Conservation (phyloP, 2,797 vertebrate genomes). For the Agapornis canus region DNA sequence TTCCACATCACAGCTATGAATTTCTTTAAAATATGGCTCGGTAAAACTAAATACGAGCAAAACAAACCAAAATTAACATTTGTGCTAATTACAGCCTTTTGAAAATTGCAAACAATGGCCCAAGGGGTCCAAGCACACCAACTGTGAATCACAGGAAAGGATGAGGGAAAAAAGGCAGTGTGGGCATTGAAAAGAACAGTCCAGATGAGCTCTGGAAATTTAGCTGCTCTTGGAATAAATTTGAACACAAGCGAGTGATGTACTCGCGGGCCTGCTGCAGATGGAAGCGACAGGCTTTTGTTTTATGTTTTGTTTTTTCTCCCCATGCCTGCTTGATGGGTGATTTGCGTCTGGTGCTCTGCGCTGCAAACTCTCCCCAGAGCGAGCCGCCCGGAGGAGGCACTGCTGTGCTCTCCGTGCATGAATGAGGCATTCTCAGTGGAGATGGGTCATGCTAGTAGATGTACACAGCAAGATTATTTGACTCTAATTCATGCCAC, state of each 20-base stretch:
- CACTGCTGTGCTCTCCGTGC: constrained; percentile 84
- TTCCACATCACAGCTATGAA: constrained; percentile 4
- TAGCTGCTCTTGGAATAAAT: constrained; percentile 69
- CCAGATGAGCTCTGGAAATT: constrained; percentile 75
- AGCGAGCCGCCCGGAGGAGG: constrained; percentile 68
- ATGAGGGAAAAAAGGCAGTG: constrained; percentile 78
- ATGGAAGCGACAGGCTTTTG: constrained; percentile 71
- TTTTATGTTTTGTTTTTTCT: constrained; percentile 71
- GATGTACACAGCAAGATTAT: constrained; percentile 99
- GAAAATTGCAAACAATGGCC: constrained; percentile 77
- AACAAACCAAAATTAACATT: constrained; percentile 49
- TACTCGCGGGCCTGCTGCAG: constrained; percentile 53
- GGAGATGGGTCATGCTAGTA: constrained; percentile 99
- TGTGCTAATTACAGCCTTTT: constrained; percentile 62
- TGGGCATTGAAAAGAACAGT: constrained; percentile 83
- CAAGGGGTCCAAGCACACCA: constrained; percentile 60
- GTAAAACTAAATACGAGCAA: constrained; percentile 40
- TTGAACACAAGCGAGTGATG: constrained; percentile 68
- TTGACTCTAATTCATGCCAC: constrained; percentile 99
- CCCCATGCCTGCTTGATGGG: constrained; percentile 80
- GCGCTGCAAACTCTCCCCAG: constrained; percentile 76
- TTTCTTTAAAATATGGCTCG: constrained; percentile 26
- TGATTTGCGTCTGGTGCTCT: constrained; percentile 68
- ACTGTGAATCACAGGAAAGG: constrained; percentile 69
- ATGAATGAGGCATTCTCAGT: constrained; percentile 93